Percentiles rank a stretch among this genome's conserved stretches.
phyloP scores from a whole-genome alignment of 2,797 vertebrate species.

The Sebastes hopkinsi region DNA sequence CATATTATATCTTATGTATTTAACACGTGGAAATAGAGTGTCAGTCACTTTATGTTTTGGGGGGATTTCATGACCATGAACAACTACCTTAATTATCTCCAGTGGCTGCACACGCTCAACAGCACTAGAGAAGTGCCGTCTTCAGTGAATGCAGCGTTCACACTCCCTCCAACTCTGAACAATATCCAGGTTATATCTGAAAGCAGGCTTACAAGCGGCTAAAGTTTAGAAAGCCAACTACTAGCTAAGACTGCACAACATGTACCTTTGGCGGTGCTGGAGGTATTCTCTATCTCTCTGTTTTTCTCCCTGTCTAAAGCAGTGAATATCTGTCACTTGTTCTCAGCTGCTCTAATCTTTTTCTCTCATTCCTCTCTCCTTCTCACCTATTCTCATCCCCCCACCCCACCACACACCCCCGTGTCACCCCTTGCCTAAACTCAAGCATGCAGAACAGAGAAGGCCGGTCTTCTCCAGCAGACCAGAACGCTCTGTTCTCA shows the following conservation, averaged over 20 bases:
- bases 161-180: neutral
- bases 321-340: slow-evolving; percentile 37
- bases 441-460: slow-evolving; percentile 82
- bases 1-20: neutral
- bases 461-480: slow-evolving; percentile 73
- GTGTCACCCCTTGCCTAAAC: slow-evolving; percentile 62
- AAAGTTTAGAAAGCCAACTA: neutral
- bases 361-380: slow-evolving; percentile 42
- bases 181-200: neutral
- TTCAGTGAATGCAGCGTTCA: neutral
- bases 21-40: neutral
- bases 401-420: neutral
- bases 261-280: neutral
- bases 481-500: slow-evolving; percentile 81
- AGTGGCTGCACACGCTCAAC: neutral
- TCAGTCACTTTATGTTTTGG: neutral
- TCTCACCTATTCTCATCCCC: slow-evolving; percentile 33
- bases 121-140: neutral
- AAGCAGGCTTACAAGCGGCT: neutral
- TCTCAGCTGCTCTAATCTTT: slow-evolving; percentile 53
- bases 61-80: neutral
- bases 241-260: neutral
- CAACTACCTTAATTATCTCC: neutral
- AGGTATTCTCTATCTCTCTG: neutral
- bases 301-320: neutral